Base-by-base conservation (phyloP, 1,140 invertebrate genomes). In the Elysia chlorotica region DNA sequence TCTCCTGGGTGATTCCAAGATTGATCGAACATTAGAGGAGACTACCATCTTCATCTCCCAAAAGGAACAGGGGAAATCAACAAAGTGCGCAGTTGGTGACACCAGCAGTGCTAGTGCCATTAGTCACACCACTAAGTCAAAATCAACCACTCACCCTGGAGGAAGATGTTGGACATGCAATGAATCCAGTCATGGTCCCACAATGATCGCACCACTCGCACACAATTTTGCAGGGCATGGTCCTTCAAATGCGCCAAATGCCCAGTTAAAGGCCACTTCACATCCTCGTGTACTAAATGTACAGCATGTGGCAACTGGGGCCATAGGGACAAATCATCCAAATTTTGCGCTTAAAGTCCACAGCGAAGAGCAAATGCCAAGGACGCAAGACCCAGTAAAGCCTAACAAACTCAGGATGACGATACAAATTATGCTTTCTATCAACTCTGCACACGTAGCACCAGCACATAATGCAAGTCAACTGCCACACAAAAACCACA, bases 41-140 rank as follows among this genome's bases (percentile, higher is more conserved):
- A 57, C 71, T 0, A 36, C 54, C 31, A 21, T 66, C n/a, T 76
- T 76, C 61, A 61, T 77, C 23, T 73, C 74, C 56, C 67, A 70
- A 0, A 76, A 79, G 36, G 76, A 76, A 31, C 5, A 74, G 2
- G 78, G 76, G 2, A 79, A 79, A 71, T 69, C 70, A 2, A 74
- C 74, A 4, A 69, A 67, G 30, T 74, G 74, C 19, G 19, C 61
- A 17, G 53, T 76, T 14, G 6, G 73, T 25, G 71, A 65, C 23
- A 59, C 73, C 2, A 54, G 37, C 10, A 3, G 0, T 2, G 62
- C 59, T 0, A n/a, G 56, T 53, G 61, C 66, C 68, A 30, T 31
- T 10, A 63, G 35, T n/a, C 28, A 23, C n/a, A 23, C 28, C 28
- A 19, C 31, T 14, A 0, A 28, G 6, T 0, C 61, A 28, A 19